These are phyloP conservation scores for Heterotilapia buettikoferi DNA, from an alignment of 2,113 vertebrate species.

Conservation along the genomic window DNA sequence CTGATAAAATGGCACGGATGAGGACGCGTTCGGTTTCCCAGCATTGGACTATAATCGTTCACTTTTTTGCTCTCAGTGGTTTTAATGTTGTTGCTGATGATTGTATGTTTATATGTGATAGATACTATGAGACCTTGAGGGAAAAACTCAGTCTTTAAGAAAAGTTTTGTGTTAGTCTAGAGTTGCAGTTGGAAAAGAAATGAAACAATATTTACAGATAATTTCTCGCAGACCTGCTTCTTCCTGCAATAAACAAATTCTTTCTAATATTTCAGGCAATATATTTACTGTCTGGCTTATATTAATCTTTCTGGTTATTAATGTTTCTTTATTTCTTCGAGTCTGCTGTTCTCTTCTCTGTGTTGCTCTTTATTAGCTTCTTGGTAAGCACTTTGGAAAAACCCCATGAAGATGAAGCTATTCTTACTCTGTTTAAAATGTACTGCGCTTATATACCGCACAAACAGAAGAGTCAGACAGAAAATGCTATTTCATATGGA, in stretches of 20 bases:
- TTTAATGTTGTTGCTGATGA: neutral
- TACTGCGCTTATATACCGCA: neutral
- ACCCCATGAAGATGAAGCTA: neutral
- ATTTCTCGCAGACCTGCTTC: neutral
- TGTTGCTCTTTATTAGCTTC: constrained; percentile 23
- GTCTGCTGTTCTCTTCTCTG: neutral
- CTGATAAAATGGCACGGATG: neutral
- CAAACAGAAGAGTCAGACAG: neutral
- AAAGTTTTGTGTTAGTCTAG: neutral
- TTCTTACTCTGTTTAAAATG: neutral
- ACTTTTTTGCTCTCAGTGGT: neutral
- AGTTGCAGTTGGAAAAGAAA: neutral
- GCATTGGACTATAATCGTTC: neutral
- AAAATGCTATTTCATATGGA: neutral
- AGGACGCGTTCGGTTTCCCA: neutral
- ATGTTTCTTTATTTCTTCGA: neutral
- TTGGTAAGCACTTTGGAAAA: neutral
- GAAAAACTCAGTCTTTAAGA: neutral
- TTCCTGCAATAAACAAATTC: neutral
- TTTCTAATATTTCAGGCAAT: constrained; percentile 9
- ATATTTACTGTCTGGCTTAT: constrained; percentile 51
- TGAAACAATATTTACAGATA: neutral
- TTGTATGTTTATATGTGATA: neutral
- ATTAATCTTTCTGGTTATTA: constrained; percentile 53
- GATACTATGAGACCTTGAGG: neutral